Evolutionary conservation across 2,888 invertebrate genomes (phyloP), one percentile per base, ranked within the genome.

Genomic region (Microdon myrmicae): DNA sequence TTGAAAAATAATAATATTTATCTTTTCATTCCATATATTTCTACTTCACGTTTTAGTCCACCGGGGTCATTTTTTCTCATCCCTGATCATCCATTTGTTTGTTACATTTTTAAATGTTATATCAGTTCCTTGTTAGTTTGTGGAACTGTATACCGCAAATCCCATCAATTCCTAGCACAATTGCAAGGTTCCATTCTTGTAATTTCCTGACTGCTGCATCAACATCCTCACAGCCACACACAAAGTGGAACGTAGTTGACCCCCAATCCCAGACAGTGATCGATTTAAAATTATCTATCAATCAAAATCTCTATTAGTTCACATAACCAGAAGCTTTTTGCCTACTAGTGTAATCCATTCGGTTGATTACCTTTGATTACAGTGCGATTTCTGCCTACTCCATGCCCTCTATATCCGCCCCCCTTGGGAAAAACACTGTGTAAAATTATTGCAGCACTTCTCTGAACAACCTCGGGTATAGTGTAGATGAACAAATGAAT

Each of bases 331-430:
- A 61, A 67, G 67, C 67, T 44, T 66, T 60, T 61, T 56, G 60
- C 67, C 67, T 59, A 48, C 69, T 47, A 64, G 64, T 64, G 68
- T 61, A 68, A 61, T 69, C 67, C 68, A 68, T 66, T 68, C 53
- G 53, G 60, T 66, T 70, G 69, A 69, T 69, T 70, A 67, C 56
- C 68, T 70, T 61, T 70, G 70, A 70, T 69, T 70, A 68, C 69
- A 67, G 67, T 53, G 67, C 68, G 70, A 69, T 70, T 68, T 70
- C 67, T 68, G 61, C 53, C 66, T 64, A 31, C 38, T 49, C 51
- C 13, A 56, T 45, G 45, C 35, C 22, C 31, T 35, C 25, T 23
- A n/a, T n/a, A 48, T 48, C 35, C 26, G 29, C 32, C 22, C 8
- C 25, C 12, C 32, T 41, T 19, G 29, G 23, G 8, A 31, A 43